phyloP scores from a whole-genome alignment of 2,797 vertebrate genomes.

The Hyperoplus lanceolatus region DNA sequence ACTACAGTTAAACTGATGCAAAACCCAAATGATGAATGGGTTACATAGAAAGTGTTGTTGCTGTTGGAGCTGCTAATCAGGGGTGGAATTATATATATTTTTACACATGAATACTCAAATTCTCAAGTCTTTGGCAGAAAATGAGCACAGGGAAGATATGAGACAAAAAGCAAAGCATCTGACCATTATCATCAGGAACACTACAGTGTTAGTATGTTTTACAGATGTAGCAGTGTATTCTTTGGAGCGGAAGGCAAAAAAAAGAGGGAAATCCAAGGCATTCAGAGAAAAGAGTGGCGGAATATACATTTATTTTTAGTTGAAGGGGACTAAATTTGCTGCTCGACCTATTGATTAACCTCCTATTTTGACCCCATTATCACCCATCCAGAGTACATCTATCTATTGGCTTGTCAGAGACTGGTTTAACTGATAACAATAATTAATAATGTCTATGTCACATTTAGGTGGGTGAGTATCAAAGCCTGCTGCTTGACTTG shows the following conservation, averaged over 20 bases:
- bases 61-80: constrained; percentile 21
- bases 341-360: neutral
- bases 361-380: constrained; percentile 6
- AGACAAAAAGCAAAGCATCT: constrained; percentile 23
- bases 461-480: neutral
- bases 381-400: neutral
- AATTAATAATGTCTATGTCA: neutral
- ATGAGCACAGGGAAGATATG: constrained; percentile 22
- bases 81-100: constrained; percentile 13
- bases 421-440: neutral
- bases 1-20: constrained; percentile 1
- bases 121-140: constrained; percentile 20
- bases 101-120: constrained; percentile 13
- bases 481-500: neutral
- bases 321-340: neutral
- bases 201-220: constrained; percentile 11
- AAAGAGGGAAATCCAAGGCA: constrained; percentile 51
- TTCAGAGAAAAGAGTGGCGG: constrained; percentile 22
- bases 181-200: neutral
- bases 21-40: constrained; percentile 23
- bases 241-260: constrained; percentile 14
- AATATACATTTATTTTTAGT: neutral
- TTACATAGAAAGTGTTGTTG: neutral
- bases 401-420: constrained; percentile 20
- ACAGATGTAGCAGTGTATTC: constrained; percentile 1